Evolutionary conservation across 2,113 vertebrate species (phyloP).

Genomic region (Corydoras sp.): DNA sequence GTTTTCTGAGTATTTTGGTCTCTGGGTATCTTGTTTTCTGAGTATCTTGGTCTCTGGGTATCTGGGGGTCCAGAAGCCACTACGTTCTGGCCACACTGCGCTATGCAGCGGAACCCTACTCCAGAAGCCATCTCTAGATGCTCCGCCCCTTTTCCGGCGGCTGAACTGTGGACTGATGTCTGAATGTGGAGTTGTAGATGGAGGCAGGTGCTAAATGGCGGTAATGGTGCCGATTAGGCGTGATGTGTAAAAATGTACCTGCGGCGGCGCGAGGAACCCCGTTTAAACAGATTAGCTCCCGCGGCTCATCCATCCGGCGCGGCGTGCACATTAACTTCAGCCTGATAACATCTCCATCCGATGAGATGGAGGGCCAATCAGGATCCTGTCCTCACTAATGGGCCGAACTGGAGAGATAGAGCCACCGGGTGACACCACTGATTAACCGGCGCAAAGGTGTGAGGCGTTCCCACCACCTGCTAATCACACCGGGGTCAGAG

Average conservation of each 20-base stretch:
- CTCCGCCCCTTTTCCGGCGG: not conserved
- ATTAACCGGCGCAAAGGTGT: constrained; percentile 83
- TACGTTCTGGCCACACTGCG: too few relatives aligned
- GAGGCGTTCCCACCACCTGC: constrained; percentile 1
- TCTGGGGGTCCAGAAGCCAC: too few relatives aligned
- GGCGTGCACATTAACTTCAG: constrained; percentile 44
- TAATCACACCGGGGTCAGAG: too few relatives aligned
- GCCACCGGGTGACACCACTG: constrained; percentile 92
- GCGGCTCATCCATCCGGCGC: not conserved
- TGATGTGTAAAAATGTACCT: not conserved
- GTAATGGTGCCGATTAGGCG: not conserved
- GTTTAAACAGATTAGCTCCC: not conserved
- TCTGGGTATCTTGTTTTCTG: too few relatives aligned
- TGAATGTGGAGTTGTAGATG: not conserved
- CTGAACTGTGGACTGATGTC: not conserved
- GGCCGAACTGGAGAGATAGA: constrained; percentile 93
- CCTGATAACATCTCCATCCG: constrained; percentile 64
- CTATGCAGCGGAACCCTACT: not conserved
- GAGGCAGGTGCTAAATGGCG: not conserved
- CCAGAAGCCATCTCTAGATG: too few relatives aligned
- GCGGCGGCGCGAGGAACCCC: not conserved
- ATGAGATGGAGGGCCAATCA: constrained; percentile 95
- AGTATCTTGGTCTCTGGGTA: too few relatives aligned
- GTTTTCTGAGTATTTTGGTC: too few relatives aligned
- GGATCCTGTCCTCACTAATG: constrained; percentile 90